Percentiles rank a stretch among this genome's conserved stretches.
Conservation (phyloP, 2,113 vertebrate species). For the Labeo rohita region DNA sequence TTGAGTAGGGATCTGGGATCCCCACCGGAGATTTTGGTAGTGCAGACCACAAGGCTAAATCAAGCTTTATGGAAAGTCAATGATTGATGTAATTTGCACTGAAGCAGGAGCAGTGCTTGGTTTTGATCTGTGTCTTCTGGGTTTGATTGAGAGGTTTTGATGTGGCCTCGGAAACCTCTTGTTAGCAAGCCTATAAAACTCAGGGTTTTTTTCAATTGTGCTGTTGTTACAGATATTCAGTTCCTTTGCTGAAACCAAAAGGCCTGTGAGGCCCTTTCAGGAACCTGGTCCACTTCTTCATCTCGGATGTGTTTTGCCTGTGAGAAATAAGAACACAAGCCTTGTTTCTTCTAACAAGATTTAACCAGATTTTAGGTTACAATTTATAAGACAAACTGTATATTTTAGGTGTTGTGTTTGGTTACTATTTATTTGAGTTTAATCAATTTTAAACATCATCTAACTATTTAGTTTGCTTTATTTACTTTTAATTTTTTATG, state of each 20-base stretch:
- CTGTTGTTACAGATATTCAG: constrained; percentile 22
- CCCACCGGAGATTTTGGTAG: not conserved
- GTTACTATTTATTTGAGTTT: not conserved
- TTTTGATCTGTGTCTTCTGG: constrained; percentile 6
- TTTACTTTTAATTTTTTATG: not conserved
- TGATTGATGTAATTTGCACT: constrained; percentile 15
- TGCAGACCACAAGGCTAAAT: not conserved
- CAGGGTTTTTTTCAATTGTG: constrained; percentile 33
- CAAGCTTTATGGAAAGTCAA: constrained; percentile 4
- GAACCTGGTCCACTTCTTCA: not conserved
- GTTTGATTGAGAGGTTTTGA: constrained; percentile 1
- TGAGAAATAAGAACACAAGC: not conserved
- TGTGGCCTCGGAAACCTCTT: constrained; percentile 11
- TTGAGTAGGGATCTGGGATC: constrained; percentile 27
- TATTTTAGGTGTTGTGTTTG: too few species aligned
- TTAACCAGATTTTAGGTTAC: too few species aligned
- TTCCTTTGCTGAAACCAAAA: constrained; percentile 8
- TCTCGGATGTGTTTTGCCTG: not conserved
- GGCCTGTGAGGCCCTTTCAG: not conserved
- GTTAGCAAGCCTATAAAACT: constrained; percentile 43
- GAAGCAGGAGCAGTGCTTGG: not conserved
- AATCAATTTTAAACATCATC: not conserved
- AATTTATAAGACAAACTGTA: too few species aligned
- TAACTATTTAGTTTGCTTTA: too few species aligned
- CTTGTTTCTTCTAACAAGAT: not conserved